Base-by-base conservation (phyloP, 2,888 invertebrate genomes). In the Chaitophorus viminalis region DNA sequence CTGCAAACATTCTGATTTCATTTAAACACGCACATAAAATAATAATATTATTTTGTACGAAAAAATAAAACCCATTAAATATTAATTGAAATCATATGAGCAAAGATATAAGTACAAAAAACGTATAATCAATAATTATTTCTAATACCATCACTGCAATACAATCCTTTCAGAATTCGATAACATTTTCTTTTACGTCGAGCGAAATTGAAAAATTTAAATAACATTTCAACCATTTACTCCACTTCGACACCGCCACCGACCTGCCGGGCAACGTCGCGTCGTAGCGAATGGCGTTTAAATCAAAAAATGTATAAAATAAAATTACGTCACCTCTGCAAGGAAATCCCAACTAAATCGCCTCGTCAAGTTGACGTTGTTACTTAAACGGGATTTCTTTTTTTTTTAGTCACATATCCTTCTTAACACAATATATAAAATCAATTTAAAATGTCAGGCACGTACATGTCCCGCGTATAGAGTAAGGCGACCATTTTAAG, bases 341-440 rank as follows among this genome's bases (percentile, higher is more conserved):
- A 25, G 11, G 25, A 36, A 60, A 60, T 9, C 54, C 31, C 31
- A 21, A 21, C 77, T 54, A 74, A 74, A 74, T 74, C 39, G n/a
- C 46, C n/a, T n/a, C 60, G 25, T 78, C 78, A 78, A 60, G 31
- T 36, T 36, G 60, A 39, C 36, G 36, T 65, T 79, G 78, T 60
- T 17, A 76, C 52, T 76, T 46, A 39, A 75, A 75, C 75, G 29
- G n/a, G 46, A 52, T 76, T 52, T n/a, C n/a, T n/a, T n/a, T n/a
- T 75, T 52, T 39, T 52, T 14, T 39, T 6, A 75, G 46, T 46
- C 46, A 29, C 75, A 46, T 39, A 25, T 36, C 25, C 17, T 46
- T 46, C 46, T 14, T 25, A 75, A 46, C 75, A 29, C n/a, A 6
- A 29, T 31, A 14, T n/a, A n/a, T n/a, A 60, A 78, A 78, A 60